These are phyloP conservation scores for Drosophila parthenogenetica DNA, from an alignment of 2,888 invertebrate species.

Conservation along the genomic window DNA sequence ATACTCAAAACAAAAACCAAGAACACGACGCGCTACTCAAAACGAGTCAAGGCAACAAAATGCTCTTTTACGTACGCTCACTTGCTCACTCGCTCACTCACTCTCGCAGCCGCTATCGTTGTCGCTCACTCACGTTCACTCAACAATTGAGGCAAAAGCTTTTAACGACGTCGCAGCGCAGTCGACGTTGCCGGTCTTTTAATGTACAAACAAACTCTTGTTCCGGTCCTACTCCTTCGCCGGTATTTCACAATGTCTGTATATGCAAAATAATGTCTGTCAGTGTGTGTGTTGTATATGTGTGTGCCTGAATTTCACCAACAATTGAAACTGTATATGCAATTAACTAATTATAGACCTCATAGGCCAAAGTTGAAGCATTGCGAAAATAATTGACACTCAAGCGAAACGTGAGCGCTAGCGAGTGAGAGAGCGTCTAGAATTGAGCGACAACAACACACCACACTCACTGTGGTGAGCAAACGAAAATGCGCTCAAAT, in stretches of 20 bases:
- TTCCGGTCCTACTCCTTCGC: slow-evolving; percentile 30
- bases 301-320: slow-evolving; percentile 58
- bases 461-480: slow-evolving; percentile 26
- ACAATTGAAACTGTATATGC: slow-evolving; percentile 55
- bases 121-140: slow-evolving; percentile 1
- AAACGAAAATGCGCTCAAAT: slow-evolving; percentile 2
- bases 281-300: background rate
- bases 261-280: background rate
- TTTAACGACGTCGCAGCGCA: slow-evolving; percentile 3
- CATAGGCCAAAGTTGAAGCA: slow-evolving; percentile 33
- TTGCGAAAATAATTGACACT: slow-evolving; percentile 23
- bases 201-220: slow-evolving; percentile 3
- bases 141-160: slow-evolving; percentile 14
- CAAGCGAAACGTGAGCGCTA: slow-evolving; percentile 15
- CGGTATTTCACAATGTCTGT: slow-evolving; percentile 45
- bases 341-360: slow-evolving; percentile 69
- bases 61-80: background rate
- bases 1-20: slow-evolving; percentile 54
- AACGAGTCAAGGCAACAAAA: background rate
- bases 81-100: slow-evolving; percentile 2
- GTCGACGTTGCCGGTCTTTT: slow-evolving; percentile 18
- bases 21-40: slow-evolving; percentile 8
- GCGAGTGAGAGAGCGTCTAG: slow-evolving; percentile 2
- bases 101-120: too few relatives aligned
- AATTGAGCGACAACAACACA: slow-evolving; percentile 21